A percentile compares a stretch with the other conserved stretches of the same genome.
These are phyloP conservation scores for Anagyrus pseudococci DNA, from an alignment of 2,888 invertebrate species.

Conservation along the genomic window DNA sequence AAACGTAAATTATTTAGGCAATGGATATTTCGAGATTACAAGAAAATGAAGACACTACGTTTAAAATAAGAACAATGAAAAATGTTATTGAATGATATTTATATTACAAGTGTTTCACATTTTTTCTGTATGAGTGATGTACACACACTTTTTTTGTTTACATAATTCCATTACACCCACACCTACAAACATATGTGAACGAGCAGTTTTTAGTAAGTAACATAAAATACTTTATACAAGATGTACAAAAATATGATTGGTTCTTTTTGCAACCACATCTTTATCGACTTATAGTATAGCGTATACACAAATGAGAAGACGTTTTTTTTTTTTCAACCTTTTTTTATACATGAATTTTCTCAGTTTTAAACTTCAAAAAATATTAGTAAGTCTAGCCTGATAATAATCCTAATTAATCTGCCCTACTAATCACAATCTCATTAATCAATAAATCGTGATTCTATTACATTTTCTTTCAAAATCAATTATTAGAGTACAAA, in stretches of 20 bases:
- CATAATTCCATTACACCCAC: constrained; percentile 35
- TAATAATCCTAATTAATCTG: constrained; percentile 21
- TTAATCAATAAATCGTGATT: constrained; percentile 21
- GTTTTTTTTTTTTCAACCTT: constrained; percentile 6
- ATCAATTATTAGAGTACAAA: background rate
- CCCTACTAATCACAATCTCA: constrained; percentile 16
- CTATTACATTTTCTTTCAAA: constrained; percentile 18
- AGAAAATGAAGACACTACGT: background rate
- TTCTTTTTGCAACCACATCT: constrained; percentile 31
- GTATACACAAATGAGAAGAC: constrained; percentile 34
- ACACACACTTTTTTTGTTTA: constrained; percentile 26
- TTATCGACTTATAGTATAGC: constrained; percentile 27
- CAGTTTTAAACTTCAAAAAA: constrained; percentile 24
- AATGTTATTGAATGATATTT: constrained; percentile 33
- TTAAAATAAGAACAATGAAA: constrained; percentile 15
- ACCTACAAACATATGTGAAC: constrained; percentile 28
- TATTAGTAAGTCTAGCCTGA: constrained; percentile 17
- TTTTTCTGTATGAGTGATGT: constrained; percentile 28
- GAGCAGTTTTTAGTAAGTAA: constrained; percentile 37
- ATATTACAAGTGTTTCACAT: constrained; percentile 39
- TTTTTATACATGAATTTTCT: constrained; percentile 33
- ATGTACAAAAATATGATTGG: constrained; percentile 48
- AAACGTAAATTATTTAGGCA: background rate
- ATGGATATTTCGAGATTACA: too few relatives aligned
- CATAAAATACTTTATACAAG: constrained; percentile 47